Evolutionary conservation across 2,797 vertebrate genomes (phyloP).

Genomic region (Borostomias antarcticus): DNA sequence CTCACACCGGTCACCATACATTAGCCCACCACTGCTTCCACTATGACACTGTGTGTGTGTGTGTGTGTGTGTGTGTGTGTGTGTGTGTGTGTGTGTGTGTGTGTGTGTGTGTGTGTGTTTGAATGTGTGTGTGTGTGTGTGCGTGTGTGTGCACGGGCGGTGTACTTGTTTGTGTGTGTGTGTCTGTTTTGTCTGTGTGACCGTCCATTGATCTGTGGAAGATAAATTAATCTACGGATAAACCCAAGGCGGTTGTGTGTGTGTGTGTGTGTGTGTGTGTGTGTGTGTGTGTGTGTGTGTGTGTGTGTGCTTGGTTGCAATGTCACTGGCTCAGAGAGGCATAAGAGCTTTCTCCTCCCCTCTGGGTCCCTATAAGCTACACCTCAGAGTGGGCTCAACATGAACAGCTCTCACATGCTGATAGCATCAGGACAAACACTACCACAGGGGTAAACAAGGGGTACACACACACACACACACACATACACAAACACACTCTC

Average conservation of each 20-base stretch:
- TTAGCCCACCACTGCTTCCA: no score
- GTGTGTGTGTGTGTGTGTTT: background rate
- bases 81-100: slow-evolving; percentile 16
- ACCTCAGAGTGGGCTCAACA: slow-evolving; percentile 75
- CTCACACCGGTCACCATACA: background rate
- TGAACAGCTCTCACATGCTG: slow-evolving; percentile 70
- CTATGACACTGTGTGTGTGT: background rate
- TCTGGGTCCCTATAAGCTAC: slow-evolving; percentile 69
- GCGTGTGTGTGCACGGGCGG: slow-evolving; percentile 10
- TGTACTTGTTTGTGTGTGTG: slow-evolving; percentile 18
- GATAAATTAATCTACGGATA: no score
- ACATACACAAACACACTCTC: slow-evolving; percentile 5
- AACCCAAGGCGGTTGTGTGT: no score
- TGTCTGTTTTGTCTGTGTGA: background rate
- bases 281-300: background rate
- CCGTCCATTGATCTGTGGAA: no score
- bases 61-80: slow-evolving; percentile 12
- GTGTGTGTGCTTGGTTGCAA: background rate
- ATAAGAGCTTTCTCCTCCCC: slow-evolving; percentile 41
- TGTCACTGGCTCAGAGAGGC: slow-evolving; percentile 42
- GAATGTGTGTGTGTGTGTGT: slow-evolving; percentile 7
- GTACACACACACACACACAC: no score
- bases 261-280: background rate
- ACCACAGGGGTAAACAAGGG: slow-evolving; percentile 77
- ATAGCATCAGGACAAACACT: slow-evolving; percentile 74